Evolutionary conservation across 2,113 vertebrate genomes (phyloP).

Genomic region (Bufo bufo): DNA sequence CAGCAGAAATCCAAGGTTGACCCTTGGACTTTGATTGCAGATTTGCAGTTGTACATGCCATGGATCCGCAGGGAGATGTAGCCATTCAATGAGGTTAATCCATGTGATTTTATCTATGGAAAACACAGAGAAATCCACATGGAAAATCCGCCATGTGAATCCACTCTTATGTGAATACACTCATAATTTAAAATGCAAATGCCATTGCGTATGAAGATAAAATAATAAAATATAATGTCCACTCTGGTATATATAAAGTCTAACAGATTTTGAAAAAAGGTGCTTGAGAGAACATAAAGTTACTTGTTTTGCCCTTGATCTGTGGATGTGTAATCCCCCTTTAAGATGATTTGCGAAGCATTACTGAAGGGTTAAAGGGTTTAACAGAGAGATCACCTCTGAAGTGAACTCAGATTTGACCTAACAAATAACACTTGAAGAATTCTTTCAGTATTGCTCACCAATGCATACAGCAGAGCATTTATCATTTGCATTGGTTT

Average conservation of each 20-base stretch:
- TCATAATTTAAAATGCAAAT: background rate
- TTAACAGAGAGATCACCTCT: constrained; percentile 30
- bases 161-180: no score
- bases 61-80: no score
- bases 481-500: no score
- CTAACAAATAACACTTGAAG: constrained; percentile 20
- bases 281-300: background rate
- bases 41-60: no score
- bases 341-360: constrained; percentile 49
- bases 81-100: no score
- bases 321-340: constrained; percentile 36
- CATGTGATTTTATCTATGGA: no score
- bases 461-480: background rate
- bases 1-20: no score
- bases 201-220: background rate
- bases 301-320: constrained; percentile 28
- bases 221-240: background rate
- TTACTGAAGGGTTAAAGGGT: constrained; percentile 34
- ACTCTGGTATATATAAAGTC: background rate
- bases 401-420: constrained; percentile 35
- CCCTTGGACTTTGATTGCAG: no score
- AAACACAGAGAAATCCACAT: no score
- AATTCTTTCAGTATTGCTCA: background rate
- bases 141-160: no score
- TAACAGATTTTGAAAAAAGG: background rate